Conservation (phyloP, 2,888 invertebrate genomes). For the Gibbula magus region DNA sequence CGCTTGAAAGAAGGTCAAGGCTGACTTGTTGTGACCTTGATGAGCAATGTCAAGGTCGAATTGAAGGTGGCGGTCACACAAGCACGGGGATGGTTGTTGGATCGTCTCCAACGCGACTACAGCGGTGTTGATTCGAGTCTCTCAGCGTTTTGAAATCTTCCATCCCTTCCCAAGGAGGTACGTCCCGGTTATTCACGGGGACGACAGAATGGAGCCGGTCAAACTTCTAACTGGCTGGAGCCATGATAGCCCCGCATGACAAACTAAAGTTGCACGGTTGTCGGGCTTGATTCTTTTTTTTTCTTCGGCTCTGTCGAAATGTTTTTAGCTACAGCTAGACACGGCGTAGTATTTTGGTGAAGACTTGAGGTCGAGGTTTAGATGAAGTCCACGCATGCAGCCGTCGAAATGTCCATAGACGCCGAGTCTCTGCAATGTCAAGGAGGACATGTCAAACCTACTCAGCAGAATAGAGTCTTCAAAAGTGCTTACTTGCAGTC, state of each 20-base stretch:
- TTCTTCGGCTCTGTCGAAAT: not conserved
- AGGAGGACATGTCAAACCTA: no score
- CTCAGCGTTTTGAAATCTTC: not conserved
- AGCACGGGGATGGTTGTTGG: slow-evolving; percentile 42
- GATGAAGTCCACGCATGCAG: slow-evolving; percentile 45
- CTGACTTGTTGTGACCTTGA: not conserved
- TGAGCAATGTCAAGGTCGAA: slow-evolving; percentile 8
- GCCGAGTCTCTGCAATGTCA: slow-evolving; percentile 38
- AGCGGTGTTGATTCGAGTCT: not conserved
- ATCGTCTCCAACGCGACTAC: slow-evolving; percentile 36
- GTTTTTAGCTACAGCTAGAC: not conserved
- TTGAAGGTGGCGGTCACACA: slow-evolving; percentile 1
- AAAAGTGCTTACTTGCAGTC: no score
- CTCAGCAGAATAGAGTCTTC: no score
- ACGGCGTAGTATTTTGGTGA: slow-evolving; percentile 17
- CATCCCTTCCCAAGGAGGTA: not conserved
- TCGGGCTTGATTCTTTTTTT: not conserved
- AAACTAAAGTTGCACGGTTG: not conserved
- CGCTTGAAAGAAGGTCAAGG: slow-evolving; percentile 15
- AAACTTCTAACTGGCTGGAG: not conserved
- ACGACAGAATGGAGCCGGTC: slow-evolving; percentile 1
- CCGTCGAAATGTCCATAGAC: slow-evolving; percentile 42
- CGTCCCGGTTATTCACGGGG: not conserved
- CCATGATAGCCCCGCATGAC: not conserved
- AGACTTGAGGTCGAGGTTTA: slow-evolving; percentile 35